Base-by-base conservation (phyloP, 2,888 invertebrate genomes). In the Drosophila neonasuta region DNA sequence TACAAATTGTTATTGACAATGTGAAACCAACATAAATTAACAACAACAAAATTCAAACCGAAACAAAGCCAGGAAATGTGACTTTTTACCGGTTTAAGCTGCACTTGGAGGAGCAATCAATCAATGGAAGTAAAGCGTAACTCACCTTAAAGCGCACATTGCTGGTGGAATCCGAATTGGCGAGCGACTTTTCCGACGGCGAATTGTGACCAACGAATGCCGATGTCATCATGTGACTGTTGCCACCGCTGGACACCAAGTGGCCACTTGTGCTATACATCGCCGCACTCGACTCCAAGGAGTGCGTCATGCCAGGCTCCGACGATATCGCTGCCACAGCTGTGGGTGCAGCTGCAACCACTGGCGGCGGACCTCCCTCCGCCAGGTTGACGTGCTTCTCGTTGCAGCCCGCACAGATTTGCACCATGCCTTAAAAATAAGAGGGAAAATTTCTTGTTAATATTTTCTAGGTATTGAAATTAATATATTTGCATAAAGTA, bases 331-430 rank as follows among this genome's bases (percentile, higher is more conserved):
- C 42, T 20, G 49, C 62, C 70, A 71, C 65, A 64, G 46, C 59
- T 59, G 75, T 54, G 59, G 58, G 15, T 2, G 39, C 77, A 68
- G 74, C 69, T 42, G 74, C 74, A 61, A 74, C 76, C 61, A 77
- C 77, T 32, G 81, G 74, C 15, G 88, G 80, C 7, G 77, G 79
- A 49, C 90, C 91, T 68, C 91, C 90, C 80, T 92, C 92, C 58
- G 90, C 90, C 77, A 90, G 84, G 78, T 92, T 92, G 78, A 92
- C 92, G 79, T 93, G 93, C 86, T 93, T 93, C 91, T 96, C 96
- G 91, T 96, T 95, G 92, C 97, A 97, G 81, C 94, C 93, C 85
- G 95, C 95, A 91, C 96, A 96, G 86, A 97, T 96, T 92, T 96
- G 95, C 77, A 96, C 96, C 94, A 96, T 95, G 79, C 94, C 94